These are phyloP conservation scores for Coptodon rendalli DNA, from an alignment of 2,113 vertebrate species.

Conservation along the genomic window DNA sequence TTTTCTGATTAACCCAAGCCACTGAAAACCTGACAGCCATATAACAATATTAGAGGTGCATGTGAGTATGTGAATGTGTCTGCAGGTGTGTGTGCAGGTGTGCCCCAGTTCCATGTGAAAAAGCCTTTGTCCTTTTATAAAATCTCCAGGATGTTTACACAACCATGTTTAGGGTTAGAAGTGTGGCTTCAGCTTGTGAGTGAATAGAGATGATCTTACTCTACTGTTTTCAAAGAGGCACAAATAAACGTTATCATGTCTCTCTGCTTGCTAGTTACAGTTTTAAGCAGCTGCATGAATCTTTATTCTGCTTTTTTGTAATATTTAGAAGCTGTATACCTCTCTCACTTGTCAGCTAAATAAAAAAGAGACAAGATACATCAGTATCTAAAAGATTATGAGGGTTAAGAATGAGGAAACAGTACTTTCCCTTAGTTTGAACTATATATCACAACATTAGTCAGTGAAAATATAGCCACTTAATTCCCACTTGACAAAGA, in stretches of 20 bases:
- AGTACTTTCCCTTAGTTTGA: not conserved
- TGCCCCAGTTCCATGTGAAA: slow-evolving; percentile 29
- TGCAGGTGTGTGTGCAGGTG: not conserved
- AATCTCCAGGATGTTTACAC: slow-evolving; percentile 33
- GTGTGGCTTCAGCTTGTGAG: not conserved
- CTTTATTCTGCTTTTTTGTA: not conserved
- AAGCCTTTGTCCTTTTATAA: slow-evolving; percentile 57
- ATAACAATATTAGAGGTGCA: slow-evolving; percentile 48
- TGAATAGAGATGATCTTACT: not conserved
- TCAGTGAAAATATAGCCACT: not conserved
- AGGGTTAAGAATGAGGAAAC: not conserved
- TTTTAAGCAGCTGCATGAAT: not conserved
- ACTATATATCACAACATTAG: not conserved
- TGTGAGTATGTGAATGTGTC: not conserved
- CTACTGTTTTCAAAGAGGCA: not conserved
- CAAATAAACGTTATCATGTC: not conserved
- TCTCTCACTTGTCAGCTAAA: not conserved
- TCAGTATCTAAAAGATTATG: not conserved
- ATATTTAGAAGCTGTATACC: not conserved
- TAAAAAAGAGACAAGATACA: not conserved
- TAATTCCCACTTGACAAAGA: not conserved
- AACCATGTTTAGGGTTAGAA: slow-evolving; percentile 17
- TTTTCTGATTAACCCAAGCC: slow-evolving; percentile 75
- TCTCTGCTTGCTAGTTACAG: not conserved
- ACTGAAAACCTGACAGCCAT: slow-evolving; percentile 70